These are phyloP conservation scores for Drosophila truncata DNA, from an alignment of 1,140 invertebrate genomes.

Conservation along the genomic window DNA sequence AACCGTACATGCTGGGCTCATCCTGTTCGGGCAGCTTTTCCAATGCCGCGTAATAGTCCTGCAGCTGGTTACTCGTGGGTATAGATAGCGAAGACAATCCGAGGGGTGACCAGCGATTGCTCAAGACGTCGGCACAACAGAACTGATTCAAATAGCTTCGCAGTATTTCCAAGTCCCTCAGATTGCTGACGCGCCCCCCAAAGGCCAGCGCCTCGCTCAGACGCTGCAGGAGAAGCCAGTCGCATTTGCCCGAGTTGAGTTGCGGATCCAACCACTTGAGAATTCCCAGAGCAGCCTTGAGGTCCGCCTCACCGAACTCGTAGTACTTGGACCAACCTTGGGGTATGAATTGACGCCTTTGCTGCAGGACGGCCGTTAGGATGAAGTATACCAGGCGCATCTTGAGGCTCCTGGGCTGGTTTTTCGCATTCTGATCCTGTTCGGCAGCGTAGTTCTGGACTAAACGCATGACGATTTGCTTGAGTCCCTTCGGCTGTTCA, in stretches of 20 bases:
- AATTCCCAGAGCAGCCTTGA: slow-evolving; percentile 91
- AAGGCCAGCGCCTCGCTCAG: slow-evolving; percentile 94
- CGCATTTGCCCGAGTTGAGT: slow-evolving; percentile 54
- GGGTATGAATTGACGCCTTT: slow-evolving; percentile 93
- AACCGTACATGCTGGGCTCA: slow-evolving; percentile 90
- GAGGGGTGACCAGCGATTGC: slow-evolving; percentile 87
- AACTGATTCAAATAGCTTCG: slow-evolving; percentile 91
- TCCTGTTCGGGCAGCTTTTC: slow-evolving; percentile 89
- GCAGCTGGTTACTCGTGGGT: slow-evolving; percentile 86
- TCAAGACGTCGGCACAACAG: slow-evolving; percentile 88
- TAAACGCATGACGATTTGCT: slow-evolving; percentile 87
- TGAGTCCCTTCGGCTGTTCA: slow-evolving; percentile 90
- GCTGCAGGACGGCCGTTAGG: slow-evolving; percentile 93
- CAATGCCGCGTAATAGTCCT: slow-evolving; percentile 89
- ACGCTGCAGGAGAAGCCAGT: slow-evolving; percentile 93
- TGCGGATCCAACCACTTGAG: slow-evolving; percentile 87
- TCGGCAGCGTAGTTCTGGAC: slow-evolving; percentile 79
- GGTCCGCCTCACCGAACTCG: slow-evolving; percentile 95
- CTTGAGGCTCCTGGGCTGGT: slow-evolving; percentile 77
- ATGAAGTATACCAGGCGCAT: slow-evolving; percentile 84
- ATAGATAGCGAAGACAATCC: slow-evolving; percentile 85
- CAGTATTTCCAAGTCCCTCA: slow-evolving; percentile 91
- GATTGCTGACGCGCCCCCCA: slow-evolving; percentile 94
- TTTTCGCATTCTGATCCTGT: slow-evolving; percentile 40
- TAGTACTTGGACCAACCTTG: slow-evolving; percentile 95